Evolutionary conservation across 2,797 vertebrate species (phyloP), one percentile per base, ranked within the genome.

Genomic region (Yasuhikotakia modesta): DNA sequence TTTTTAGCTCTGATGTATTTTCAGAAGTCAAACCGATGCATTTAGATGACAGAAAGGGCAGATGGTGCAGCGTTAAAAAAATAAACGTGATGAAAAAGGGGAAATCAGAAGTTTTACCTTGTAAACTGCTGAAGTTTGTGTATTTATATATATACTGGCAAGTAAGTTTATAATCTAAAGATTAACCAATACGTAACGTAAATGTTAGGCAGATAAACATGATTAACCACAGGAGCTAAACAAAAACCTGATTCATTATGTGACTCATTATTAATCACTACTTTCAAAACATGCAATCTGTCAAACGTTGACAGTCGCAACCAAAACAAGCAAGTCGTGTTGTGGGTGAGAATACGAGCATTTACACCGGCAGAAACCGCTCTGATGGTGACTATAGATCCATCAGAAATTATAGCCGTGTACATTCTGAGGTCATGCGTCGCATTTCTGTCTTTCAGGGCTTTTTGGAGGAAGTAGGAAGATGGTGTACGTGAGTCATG

Each of bases 261-360:
- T 92, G 90, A 91, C 87, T 93, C 90, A 93, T 88, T 87, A 87
- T 89, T 91, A 91, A 92, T 89, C 90, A 89, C 90, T 88, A 88
- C 85, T 86, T 87, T 75, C 46, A 53, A 79, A 82, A 82, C 35
- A 53, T 69, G 60, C 73, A 73, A 76, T 77, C 68, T 79, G 66
- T 76, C 63, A 77, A 72, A 71, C 64, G 61, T 79, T 79, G 79
- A 81, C 79, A 79, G 69, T 66, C 73, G 78, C 65, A 65, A 85
- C 57, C 12, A 66, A 82, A 85, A 78, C 74, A 82, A 74, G 81
- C 65, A 55, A 60, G 61, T 43, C 55, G 21, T 39, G 5, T 60
- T 58, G 24, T 57, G 60, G 43, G 65, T 67, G 76, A 67, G 66
- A 64, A 61, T 69, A 72, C 14, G 12, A 39, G 63, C 53, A 67